Evolutionary conservation across 1,140 invertebrate species (phyloP).

Genomic region (Leptinotarsa lineolata): DNA sequence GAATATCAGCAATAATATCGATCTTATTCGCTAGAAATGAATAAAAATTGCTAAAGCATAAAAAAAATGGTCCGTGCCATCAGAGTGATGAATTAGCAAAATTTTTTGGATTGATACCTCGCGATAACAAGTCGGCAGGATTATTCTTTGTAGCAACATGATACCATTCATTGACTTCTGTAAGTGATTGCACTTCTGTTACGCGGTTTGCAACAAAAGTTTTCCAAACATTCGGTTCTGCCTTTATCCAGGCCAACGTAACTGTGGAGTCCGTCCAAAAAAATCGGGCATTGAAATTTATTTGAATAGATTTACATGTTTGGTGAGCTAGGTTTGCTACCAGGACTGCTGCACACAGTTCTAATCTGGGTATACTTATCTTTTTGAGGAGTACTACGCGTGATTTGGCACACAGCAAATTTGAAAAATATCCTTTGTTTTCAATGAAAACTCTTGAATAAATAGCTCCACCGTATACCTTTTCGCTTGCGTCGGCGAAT

Average conservation of each 20-base stretch:
- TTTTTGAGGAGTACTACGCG: neutral
- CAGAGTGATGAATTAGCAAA: too few relatives aligned
- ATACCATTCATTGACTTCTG: neutral
- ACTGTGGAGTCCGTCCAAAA: neutral
- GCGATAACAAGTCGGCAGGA: conserved; percentile 15
- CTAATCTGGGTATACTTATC: neutral
- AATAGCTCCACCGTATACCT: neutral
- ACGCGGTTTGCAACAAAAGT: conserved; percentile 3
- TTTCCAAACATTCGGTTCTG: neutral
- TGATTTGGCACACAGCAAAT: neutral
- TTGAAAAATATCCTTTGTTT: neutral
- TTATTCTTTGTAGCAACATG: conserved; percentile 15
- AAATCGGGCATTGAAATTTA: neutral
- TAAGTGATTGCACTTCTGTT: neutral
- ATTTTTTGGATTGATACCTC: neutral
- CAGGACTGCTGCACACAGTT: neutral
- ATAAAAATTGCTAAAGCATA: too few relatives aligned
- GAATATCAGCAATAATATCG: too few relatives aligned
- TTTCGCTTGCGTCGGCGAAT: neutral
- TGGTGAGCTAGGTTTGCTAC: neutral
- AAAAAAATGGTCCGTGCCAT: too few relatives aligned
- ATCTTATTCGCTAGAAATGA: too few relatives aligned
- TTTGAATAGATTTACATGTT: neutral
- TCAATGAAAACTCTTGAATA: neutral
- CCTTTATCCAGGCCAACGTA: neutral